Evolutionary conservation across 1,140 invertebrate genomes (phyloP), one percentile per base, ranked within the genome.

Genomic region (Hyles vespertilio): DNA sequence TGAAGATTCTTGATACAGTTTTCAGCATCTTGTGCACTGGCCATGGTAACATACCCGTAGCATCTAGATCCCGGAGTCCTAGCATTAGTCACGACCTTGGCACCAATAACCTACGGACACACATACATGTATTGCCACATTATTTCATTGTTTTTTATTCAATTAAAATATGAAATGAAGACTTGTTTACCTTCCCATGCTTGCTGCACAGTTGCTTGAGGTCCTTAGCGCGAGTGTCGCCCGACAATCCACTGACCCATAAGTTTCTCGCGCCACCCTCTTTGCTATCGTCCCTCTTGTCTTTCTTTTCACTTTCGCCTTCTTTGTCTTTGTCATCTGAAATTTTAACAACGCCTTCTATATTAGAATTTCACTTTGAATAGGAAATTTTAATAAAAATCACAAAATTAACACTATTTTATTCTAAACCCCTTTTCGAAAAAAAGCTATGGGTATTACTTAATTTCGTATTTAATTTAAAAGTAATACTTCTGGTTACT

Each of bases 71-170:
- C 96, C 2, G 97, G 96, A 33, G 95, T 96, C 56, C 94, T 92
- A 1, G 97, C 96, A 89, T 98, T 98, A 2, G 97, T 98, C 0
- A 99, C 97, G n/a, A 99, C 95, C 90, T 98, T 98, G 0, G 97
- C 97, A 55, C 96, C 96, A 75, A 97, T 93, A 3, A 98, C 97
- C 86, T 89, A 5, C 7, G 45, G 40, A 49, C 9, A 49, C 48
- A 7, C 48, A 49, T 22, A 49, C 12, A 49, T 22, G 9, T 49
- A 49, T 45, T 45, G 44, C 6, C 12, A 22, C 22, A 22, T 22
- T 22, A n/a, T 49, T n/a, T 11, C 11, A 32, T 12, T 51, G 32
- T 32, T 32, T 51, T 51, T 9, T n/a, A 22, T 11, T 6, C 9
- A 49, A 34, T n/a, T 32, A 44, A 45, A 54, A 36, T 34, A 34